phyloP scores from a whole-genome alignment of 2,888 invertebrate species.

The Lottia gigantea region DNA sequence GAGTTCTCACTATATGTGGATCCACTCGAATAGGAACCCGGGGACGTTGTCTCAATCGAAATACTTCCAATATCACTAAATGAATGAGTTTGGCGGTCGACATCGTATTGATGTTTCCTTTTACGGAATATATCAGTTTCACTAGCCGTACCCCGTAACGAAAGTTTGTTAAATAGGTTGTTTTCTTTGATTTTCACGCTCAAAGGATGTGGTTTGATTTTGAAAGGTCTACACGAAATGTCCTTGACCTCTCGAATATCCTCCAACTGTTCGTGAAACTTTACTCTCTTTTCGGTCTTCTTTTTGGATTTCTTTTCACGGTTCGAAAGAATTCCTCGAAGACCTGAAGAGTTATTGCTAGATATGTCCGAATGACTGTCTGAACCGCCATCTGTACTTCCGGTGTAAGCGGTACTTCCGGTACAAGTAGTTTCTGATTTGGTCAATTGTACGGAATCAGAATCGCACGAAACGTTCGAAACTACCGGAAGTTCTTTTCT shows the following conservation, averaged over 20 bases:
- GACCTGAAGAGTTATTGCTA: not conserved
- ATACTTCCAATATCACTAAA: not conserved
- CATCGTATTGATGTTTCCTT: not conserved
- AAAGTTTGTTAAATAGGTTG: not conserved
- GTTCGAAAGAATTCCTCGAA: constrained; percentile 20
- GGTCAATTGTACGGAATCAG: not conserved
- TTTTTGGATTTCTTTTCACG: constrained; percentile 11
- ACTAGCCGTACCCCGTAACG: not conserved
- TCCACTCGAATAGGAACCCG: not conserved
- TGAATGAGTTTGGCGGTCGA: not conserved
- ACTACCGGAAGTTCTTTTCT: not conserved
- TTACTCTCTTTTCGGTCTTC: constrained; percentile 24
- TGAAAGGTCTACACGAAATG: not conserved
- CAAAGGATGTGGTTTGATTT: not conserved
- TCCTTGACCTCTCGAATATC: not conserved
- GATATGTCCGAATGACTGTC: not conserved
- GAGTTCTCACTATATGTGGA: not conserved
- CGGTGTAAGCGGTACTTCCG: not conserved
- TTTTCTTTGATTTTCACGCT: not conserved
- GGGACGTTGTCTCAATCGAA: not conserved
- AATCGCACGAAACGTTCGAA: not conserved
- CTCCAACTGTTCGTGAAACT: constrained; percentile 27
- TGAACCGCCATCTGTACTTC: not conserved
- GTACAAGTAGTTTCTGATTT: not conserved
- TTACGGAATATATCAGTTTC: not conserved